A percentile compares a stretch with the other conserved stretches of the same genome.
Evolutionary conservation across 1,140 invertebrate genomes (phyloP).

Genomic region (Lethrus apterus): DNA sequence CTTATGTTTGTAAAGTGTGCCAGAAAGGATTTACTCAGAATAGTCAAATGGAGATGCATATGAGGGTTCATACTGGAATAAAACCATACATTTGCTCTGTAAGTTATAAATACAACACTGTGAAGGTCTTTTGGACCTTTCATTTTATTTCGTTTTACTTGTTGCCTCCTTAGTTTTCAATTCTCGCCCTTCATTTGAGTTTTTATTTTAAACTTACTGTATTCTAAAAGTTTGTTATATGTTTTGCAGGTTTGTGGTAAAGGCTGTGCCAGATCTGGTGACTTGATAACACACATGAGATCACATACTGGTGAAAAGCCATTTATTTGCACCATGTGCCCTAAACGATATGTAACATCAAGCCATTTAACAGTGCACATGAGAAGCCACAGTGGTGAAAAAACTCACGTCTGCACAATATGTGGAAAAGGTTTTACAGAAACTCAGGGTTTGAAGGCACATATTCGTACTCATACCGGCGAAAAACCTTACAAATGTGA

Average conservation of each 20-base stretch:
- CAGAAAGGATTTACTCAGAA: constrained; percentile 47
- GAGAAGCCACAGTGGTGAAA: constrained; percentile 52
- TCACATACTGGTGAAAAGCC: constrained; percentile 56
- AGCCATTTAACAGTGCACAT: constrained; percentile 45
- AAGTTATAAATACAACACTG: constrained; percentile 9
- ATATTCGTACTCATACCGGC: constrained; percentile 48
- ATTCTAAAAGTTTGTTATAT: no score
- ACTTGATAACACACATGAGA: constrained; percentile 30
- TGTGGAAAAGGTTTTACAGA: constrained; percentile 50
- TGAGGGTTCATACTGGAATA: constrained; percentile 47
- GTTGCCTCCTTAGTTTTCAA: no score
- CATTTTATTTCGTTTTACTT: no score
- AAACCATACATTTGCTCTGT: constrained; percentile 43
- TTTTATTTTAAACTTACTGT: no score
- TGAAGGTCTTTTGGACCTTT: neutral
- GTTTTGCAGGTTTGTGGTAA: constrained; percentile 29
- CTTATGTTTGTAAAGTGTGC: constrained; percentile 52
- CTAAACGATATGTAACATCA: constrained; percentile 45
- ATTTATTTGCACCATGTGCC: constrained; percentile 60
- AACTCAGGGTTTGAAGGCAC: constrained; percentile 44
- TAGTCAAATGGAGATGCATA: constrained; percentile 45
- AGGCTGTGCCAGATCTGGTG: constrained; percentile 26
- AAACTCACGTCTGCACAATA: constrained; percentile 50
- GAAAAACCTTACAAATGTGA: constrained; percentile 45
- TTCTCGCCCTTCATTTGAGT: no score